phyloP scores from a whole-genome alignment of 2,797 vertebrate genomes.

The Fratercula arctica region DNA sequence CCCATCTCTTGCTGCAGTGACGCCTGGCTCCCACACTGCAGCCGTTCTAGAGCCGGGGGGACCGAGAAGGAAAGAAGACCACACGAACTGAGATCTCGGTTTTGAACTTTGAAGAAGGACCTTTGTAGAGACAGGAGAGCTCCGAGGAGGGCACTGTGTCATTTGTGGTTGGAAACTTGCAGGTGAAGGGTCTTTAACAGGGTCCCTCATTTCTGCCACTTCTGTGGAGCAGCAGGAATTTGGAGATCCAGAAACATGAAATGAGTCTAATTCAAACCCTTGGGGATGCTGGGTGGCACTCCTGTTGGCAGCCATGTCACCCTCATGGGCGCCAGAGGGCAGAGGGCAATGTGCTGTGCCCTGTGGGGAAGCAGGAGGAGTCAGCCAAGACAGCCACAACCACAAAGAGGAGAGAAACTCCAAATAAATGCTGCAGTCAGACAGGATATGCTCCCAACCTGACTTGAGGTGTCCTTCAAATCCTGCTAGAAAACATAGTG shows the following conservation, averaged over 20 bases:
- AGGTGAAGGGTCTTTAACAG: not conserved
- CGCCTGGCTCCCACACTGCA: too few relatives aligned
- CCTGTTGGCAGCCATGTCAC: not conserved
- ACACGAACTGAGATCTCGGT: not conserved
- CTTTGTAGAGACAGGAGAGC: not conserved
- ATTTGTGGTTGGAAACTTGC: not conserved
- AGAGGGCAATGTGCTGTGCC: rapidly evolving
- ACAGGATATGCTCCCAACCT: not conserved
- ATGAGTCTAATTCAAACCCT: not conserved
- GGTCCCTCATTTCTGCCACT: not conserved
- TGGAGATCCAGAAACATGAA: not conserved
- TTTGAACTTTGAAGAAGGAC: not conserved
- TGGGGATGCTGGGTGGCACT: not conserved
- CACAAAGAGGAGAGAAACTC: not conserved
- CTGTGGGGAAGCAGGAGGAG: not conserved
- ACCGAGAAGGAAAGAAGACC: not conserved
- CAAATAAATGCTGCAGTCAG: not conserved
- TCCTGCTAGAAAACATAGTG: not conserved
- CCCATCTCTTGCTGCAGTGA: not conserved
- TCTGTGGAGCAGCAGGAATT: not conserved
- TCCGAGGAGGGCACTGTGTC: not conserved
- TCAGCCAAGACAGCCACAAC: not conserved
- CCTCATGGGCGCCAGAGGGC: rapidly evolving
- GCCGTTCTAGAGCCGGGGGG: not conserved
- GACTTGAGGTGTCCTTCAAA: not conserved